Evolutionary conservation across 2,888 invertebrate genomes (phyloP), one percentile per base, ranked within the genome.

Genomic region (Liopterus haemorrhoidalis): DNA sequence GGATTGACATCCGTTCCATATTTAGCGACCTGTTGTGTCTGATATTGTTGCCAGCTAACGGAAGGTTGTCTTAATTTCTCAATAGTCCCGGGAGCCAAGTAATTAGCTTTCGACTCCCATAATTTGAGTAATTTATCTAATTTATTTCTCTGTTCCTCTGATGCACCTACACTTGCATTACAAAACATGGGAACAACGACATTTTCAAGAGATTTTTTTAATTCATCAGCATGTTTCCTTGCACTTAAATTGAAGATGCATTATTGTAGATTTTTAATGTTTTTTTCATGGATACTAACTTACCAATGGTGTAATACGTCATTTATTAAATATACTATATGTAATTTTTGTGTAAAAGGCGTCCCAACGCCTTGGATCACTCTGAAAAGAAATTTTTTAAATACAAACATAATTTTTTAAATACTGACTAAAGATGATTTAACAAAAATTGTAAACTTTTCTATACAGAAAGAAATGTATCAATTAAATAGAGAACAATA

Each of bases 171-270:
- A 67, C 85, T 83, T 56, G 95, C 85, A 69, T 89, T 90, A 73
- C 95, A 95, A 76, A 95, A 99, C 85, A 97, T 92, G 59, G 96
- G 94, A 62, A 96, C 90, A 59, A 97, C 94, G 61, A 95, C 92
- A 65, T 82, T 83, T 75, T 94, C 93, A 71, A 99, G 77, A 64
- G 89, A 85, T 71, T 86, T 85, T 73, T 93, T 90, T 68, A 97
- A 78, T 66, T 91, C 90, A 70, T 88, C 86, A 49, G 89, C 87
- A 74, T 90, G 92, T 76, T 96, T 97, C 65, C 96, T 80, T 64
- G 92, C 89, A 76, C 96, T 96, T 75, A 69, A 81, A 67, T 54
- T 52, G 52, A 51, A 41, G 69, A 31, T 40, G 14, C 8, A 31
- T 38, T 5, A 30, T 5, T 11, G 9, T 31, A 30, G 30, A n/a